Evolutionary conservation across 2,797 vertebrate genomes (phyloP), one percentile per base, ranked within the genome.

Genomic region (Leontopithecus rosalia): DNA sequence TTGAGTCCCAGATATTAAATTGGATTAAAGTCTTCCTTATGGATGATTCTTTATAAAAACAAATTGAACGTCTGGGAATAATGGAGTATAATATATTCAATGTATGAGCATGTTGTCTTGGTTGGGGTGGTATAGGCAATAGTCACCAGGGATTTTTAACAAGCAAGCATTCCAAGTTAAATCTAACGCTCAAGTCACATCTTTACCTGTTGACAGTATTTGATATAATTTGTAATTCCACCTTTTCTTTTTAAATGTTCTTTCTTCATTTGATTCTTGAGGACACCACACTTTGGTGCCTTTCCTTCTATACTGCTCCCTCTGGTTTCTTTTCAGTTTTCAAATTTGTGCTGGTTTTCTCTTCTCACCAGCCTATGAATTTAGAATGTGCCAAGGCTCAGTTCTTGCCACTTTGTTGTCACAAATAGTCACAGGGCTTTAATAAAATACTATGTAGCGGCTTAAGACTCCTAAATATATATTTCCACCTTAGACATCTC

Each of bases 21-120:
- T 89, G 43, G 24, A 91, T 76, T 72, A 93, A 46, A 77, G 58
- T 20, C 17, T 89, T 94, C 20, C 26, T 61, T 92, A 57, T 58
- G 52, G 67, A 14, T 92, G 86, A 82, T 86, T 92, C 9, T 92
- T 92, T 61, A 70, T 46, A 83, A 95, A 97, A 95, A 76, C 14
- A 61, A 86, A 82, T 76, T 87, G 30, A 22, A 4, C 52, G 86
- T 20, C 28, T 79, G 28, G 75, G 77, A 88, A 94, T 33, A 83
- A 67, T 86, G 76, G 92, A 91, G 61, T 26, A 72, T 36, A 83
- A 30, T 9, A 24, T 52, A 90, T 55, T 92, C 19, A 88, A 0
- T 85, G 6, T 5, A 22, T 88, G 87, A 39, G 81, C 20, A 14
- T 90, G 13, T 84, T 46, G 58, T 93, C 43, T 64, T 43, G 43